Evolutionary conservation across 2,888 invertebrate species (phyloP), one percentile per base, ranked within the genome.

Genomic region (Drosophila neonasuta): DNA sequence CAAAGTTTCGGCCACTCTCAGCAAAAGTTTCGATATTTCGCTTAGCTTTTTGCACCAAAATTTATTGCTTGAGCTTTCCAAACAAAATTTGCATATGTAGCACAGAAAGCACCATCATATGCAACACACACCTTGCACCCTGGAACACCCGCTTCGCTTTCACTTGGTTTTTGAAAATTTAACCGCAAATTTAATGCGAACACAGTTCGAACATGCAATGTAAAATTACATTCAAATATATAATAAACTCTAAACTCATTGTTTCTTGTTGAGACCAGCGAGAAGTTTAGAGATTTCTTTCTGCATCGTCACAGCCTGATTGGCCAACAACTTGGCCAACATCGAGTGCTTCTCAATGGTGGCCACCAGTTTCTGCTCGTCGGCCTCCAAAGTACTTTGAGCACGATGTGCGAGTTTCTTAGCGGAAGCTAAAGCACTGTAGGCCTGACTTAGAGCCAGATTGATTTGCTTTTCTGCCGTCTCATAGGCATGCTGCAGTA

Each of bases 181-280:
- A 79, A 85, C 80, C 51, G 50, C n/a, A 79, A 80, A 85, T 82
- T 77, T 80, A 82, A 85, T 80, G 51, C 36, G 63, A 68, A 75
- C 56, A 73, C 54, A 50, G 6, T 62, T 63, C 17, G 15, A 74
- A 74, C 57, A 59, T 41, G 29, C 45, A 55, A 52, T 58, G 54
- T 44, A 6, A 68, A 44, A 46, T 45, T 44, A 49, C 45, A 62
- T 63, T 13, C 58, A 45, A 36, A 32, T n/a, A 36, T n/a, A 36
- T 41, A 17, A 13, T 58, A 71, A 49, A 49, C 41, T 34, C 11
- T 20, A 7, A 49, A 49, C 34, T 39, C 29, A 45, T 41, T 30
- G 17, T 10, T 58, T 36, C 13, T 42, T 59, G 39, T 74, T 65
- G 2, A 81, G 62, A 10, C 58, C 68, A 4, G 48, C 17, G 8